Percentiles rank a stretch among this genome's conserved stretches.
phyloP scores from a whole-genome alignment of 2,113 vertebrate species.

The Corythoichthys intestinalis region DNA sequence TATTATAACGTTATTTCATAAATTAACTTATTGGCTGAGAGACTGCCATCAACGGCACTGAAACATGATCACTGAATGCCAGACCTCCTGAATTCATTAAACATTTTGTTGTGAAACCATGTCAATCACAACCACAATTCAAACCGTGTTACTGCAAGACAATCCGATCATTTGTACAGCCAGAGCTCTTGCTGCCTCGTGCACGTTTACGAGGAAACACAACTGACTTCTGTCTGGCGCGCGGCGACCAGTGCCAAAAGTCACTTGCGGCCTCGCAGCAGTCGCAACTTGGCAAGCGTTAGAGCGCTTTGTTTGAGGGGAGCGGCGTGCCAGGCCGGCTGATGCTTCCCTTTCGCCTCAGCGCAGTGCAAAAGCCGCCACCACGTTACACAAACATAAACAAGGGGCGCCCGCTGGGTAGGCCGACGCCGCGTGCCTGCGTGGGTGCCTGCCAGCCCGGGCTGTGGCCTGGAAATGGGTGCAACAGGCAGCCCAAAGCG shows the following conservation, averaged over 20 bases:
- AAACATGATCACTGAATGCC: too few species aligned
- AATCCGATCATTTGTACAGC: neutral
- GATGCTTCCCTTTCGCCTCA: constrained; percentile 31
- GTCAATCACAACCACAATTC: neutral
- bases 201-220: neutral
- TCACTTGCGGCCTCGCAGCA: constrained; percentile 19
- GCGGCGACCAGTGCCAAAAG: constrained; percentile 21
- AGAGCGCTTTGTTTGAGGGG: constrained; percentile 11
- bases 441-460: constrained; percentile 53
- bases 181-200: neutral
- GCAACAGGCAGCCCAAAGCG: constrained; percentile 15
- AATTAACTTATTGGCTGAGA: too few species aligned
- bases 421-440: constrained; percentile 60
- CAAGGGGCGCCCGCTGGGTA: constrained; percentile 46
- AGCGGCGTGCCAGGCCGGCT: constrained; percentile 19
- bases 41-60: too few species aligned
- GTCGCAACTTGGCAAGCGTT: constrained; percentile 24
- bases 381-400: constrained; percentile 64
- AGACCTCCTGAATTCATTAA: neutral
- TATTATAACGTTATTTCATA: too few species aligned
- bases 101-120: neutral
- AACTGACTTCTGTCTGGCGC: constrained; percentile 23
- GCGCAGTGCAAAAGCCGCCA: constrained; percentile 35
- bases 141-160: neutral
- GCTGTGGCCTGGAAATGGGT: constrained; percentile 41